Conservation (phyloP, 2,113 vertebrate species). For the Phylloscopus trochiloides region DNA sequence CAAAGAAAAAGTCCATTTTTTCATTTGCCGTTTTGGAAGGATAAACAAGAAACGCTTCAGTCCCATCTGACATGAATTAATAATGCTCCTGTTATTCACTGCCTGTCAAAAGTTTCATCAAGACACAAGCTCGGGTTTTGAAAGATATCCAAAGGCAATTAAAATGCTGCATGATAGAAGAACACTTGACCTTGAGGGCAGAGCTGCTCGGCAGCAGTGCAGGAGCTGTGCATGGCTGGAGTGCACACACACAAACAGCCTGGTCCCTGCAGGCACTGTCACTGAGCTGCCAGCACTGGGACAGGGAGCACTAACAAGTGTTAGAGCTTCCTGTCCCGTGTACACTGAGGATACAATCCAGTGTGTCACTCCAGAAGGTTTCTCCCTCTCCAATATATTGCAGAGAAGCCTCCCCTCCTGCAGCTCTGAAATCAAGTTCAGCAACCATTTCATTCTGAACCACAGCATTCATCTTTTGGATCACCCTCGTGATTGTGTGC, state of each 20-base stretch:
- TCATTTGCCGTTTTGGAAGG: background rate
- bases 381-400: background rate
- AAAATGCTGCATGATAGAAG: background rate
- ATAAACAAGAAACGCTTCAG: background rate
- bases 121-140: background rate
- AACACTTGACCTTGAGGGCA: background rate
- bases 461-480: background rate
- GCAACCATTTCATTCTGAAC: background rate
- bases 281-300: background rate
- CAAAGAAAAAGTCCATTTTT: conserved; percentile 1
- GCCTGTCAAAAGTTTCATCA: conserved; percentile 38
- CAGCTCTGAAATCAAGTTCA: background rate
- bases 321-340: background rate
- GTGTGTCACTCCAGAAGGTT: background rate
- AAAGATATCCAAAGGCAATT: background rate
- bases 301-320: too few species aligned
- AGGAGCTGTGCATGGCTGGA: background rate
- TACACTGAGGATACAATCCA: background rate
- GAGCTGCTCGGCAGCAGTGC: background rate
- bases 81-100: background rate
- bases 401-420: background rate
- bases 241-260: background rate
- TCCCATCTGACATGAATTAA: conserved; percentile 35
- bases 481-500: background rate
- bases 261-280: background rate